phyloP scores from a whole-genome alignment of 2,888 invertebrate species.

The Nymphalis urticae region DNA sequence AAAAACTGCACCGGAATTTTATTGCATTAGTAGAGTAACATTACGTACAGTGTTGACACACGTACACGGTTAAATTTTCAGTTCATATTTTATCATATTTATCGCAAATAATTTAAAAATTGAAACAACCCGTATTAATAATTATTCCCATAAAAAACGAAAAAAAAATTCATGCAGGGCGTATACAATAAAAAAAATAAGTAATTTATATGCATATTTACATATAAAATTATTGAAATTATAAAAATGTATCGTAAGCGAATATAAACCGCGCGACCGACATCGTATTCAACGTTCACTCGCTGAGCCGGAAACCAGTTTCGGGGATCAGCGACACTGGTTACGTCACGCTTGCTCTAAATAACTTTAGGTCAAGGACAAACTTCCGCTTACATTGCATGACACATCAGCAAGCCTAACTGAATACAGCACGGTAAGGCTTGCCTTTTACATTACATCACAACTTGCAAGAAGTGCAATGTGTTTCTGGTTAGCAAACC shows the following conservation, averaged over 20 bases:
- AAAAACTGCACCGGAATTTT: slow-evolving; percentile 15
- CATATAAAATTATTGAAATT: neutral
- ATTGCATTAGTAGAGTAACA: slow-evolving; percentile 7
- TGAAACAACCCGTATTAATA: too few species aligned
- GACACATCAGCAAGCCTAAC: slow-evolving; percentile 14
- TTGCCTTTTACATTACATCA: neutral
- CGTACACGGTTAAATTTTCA: neutral
- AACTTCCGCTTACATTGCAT: slow-evolving; percentile 29
- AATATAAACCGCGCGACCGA: slow-evolving; percentile 13
- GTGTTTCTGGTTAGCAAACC: neutral
- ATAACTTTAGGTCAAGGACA: slow-evolving; percentile 42
- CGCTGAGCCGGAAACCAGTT: slow-evolving; percentile 36
- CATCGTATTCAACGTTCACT: slow-evolving; percentile 3
- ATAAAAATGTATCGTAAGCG: slow-evolving; percentile 1
- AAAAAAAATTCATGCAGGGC: too few species aligned
- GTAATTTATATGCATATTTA: too few species aligned
- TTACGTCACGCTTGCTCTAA: slow-evolving; percentile 41
- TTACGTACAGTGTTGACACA: neutral
- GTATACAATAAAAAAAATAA: too few species aligned
- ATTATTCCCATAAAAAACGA: too few species aligned
- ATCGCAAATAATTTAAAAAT: too few species aligned
- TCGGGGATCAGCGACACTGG: slow-evolving; percentile 37
- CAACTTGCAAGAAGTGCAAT: neutral
- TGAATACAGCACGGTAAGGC: neutral
- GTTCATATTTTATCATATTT: neutral